Evolutionary conservation across 2,797 vertebrate genomes (phyloP).

Genomic region (Tokudaia tokunoshimensis): DNA sequence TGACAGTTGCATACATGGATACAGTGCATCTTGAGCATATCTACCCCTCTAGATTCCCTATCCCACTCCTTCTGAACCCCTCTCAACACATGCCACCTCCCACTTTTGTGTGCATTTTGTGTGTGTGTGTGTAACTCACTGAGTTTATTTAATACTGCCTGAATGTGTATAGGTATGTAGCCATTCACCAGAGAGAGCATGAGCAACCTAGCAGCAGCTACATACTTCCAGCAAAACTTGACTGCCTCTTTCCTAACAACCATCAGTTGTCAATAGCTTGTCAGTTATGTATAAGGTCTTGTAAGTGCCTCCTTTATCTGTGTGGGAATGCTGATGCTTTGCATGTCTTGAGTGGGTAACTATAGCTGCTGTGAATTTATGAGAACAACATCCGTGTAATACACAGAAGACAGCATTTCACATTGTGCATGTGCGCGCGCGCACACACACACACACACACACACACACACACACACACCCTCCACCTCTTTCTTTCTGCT

Average conservation of each 20-base stretch:
- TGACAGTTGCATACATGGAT: neutral
- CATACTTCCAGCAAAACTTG: neutral
- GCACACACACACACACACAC: too few relatives aligned
- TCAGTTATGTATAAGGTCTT: neutral
- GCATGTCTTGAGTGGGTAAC: neutral
- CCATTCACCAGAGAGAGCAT: neutral
- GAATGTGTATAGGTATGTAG: neutral
- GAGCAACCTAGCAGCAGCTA: neutral
- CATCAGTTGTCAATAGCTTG: neutral
- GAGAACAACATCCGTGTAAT: neutral
- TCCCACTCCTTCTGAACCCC: neutral
- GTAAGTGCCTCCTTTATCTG: neutral
- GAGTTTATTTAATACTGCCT: neutral
- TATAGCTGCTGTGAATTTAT: neutral
- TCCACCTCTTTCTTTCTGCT: neutral
- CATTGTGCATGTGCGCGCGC: neutral
- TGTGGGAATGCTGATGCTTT: neutral
- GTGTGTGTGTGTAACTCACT: neutral
- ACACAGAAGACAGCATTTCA: neutral
- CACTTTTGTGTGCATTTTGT: neutral
- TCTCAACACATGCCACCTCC: neutral
- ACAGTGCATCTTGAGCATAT: neutral
- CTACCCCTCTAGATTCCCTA: neutral
- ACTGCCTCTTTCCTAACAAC: neutral
- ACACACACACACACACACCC: neutral